phyloP scores from a whole-genome alignment of 2,888 invertebrate genomes.

The Lutraria lutraria region DNA sequence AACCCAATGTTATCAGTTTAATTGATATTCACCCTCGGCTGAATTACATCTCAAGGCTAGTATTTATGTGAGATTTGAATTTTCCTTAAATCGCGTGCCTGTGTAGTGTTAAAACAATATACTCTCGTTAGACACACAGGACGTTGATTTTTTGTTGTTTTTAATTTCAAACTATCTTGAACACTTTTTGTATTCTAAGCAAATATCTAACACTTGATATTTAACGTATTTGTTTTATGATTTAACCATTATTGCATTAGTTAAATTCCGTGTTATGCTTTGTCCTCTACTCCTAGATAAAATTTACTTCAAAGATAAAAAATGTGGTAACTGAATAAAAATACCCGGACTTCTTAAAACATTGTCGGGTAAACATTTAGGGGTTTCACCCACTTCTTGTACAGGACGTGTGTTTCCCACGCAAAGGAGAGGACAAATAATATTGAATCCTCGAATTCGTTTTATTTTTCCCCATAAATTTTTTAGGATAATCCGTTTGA shows the following conservation, averaged over 20 bases:
- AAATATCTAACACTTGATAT: conserved; percentile 7
- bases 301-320: background rate
- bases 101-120: background rate
- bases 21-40: background rate
- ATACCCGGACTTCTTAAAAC: background rate
- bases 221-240: background rate
- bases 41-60: background rate
- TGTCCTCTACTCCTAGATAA: background rate
- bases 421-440: background rate
- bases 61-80: background rate
- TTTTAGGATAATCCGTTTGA: background rate
- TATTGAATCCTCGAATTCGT: background rate
- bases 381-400: background rate
- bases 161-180: background rate
- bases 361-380: too few relatives aligned
- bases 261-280: background rate
- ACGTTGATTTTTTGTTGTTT: background rate
- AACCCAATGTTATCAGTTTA: background rate
- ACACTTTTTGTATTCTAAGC: background rate
- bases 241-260: background rate
- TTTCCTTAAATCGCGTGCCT: background rate
- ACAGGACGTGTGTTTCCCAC: background rate
- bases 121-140: background rate
- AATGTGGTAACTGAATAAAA: background rate
- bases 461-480: background rate